A percentile compares a stretch with the other conserved stretches of the same genome.
These are phyloP conservation scores for Clarias pachynema DNA, from an alignment of 2,797 vertebrate genomes.

Conservation along the genomic window DNA sequence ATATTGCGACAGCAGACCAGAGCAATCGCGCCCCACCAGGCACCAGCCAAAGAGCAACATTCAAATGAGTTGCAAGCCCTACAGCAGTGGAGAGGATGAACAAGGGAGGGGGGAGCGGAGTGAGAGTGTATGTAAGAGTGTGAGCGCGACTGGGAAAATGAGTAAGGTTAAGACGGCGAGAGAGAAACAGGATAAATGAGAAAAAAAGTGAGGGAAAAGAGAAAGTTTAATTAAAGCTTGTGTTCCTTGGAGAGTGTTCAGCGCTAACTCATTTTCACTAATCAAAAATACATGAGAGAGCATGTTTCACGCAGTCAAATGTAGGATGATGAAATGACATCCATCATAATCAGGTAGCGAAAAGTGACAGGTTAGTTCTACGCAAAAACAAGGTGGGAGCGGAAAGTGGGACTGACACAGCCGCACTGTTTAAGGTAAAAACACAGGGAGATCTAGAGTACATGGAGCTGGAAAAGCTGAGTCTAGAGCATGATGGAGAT, in stretches of 20 bases:
- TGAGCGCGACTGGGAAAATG: slow-evolving; percentile 32
- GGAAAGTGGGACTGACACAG: slow-evolving; percentile 3
- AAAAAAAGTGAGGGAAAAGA: slow-evolving; percentile 52
- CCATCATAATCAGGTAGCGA: slow-evolving; percentile 25
- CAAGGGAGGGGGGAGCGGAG: background rate
- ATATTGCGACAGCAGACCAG: slow-evolving; percentile 44
- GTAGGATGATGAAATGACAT: slow-evolving; percentile 23
- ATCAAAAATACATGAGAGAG: slow-evolving; percentile 35
- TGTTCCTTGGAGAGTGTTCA: slow-evolving; percentile 34
- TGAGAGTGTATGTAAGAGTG: slow-evolving; percentile 47
- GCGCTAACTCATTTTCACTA: slow-evolving; percentile 24
- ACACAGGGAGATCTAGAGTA: background rate
- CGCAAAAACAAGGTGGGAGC: background rate
- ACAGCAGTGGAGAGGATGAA: slow-evolving; percentile 35
- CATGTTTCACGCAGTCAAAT: slow-evolving; percentile 12
- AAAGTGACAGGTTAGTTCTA: background rate
- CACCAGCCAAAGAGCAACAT: slow-evolving; percentile 39
- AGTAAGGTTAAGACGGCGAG: slow-evolving; percentile 17
- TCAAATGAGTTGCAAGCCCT: slow-evolving; percentile 43
- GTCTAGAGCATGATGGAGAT: background rate
- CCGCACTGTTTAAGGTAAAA: background rate
- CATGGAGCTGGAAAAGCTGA: background rate
- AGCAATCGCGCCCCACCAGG: slow-evolving; percentile 27
- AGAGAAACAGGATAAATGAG: slow-evolving; percentile 56
- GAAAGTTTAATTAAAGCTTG: slow-evolving; percentile 43